These are phyloP conservation scores for Chloromyia formosa DNA, from an alignment of 2,888 invertebrate genomes.

Conservation along the genomic window DNA sequence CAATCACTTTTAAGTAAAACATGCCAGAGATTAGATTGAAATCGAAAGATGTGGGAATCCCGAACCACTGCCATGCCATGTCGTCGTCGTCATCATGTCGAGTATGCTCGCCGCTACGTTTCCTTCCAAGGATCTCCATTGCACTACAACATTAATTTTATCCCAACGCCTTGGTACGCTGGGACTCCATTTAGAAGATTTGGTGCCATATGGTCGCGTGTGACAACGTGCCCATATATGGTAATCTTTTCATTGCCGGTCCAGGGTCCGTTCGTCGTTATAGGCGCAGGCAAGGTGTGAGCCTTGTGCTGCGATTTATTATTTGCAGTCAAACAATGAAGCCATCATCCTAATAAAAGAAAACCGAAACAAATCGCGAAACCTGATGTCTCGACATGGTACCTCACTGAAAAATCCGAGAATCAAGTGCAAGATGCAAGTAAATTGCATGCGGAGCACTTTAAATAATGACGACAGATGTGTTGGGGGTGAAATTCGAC, in stretches of 20 bases:
- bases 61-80: neutral
- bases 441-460: constrained; percentile 29
- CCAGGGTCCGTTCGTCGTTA: constrained; percentile 5
- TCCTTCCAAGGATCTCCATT: neutral
- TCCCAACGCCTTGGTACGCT: constrained; percentile 21
- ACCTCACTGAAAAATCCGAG: constrained; percentile 6
- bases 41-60: constrained; percentile 21
- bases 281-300: neutral
- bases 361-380: neutral
- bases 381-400: neutral
- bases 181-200: constrained; percentile 29
- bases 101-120: no score
- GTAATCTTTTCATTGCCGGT: neutral
- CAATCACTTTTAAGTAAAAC: constrained; percentile 22
- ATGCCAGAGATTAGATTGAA: constrained; percentile 26
- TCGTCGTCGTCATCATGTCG: no score
- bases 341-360: neutral
- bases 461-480: constrained; percentile 38
- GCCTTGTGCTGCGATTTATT: neutral
- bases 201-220: constrained; percentile 26
- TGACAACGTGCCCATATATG: constrained; percentile 20
- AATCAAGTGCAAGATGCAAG: constrained; percentile 30
- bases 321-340: neutral
- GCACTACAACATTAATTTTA: constrained; percentile 30
- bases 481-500: neutral